Base-by-base conservation (phyloP, 2,888 invertebrate genomes). In the Chymomyza procnemis region DNA sequence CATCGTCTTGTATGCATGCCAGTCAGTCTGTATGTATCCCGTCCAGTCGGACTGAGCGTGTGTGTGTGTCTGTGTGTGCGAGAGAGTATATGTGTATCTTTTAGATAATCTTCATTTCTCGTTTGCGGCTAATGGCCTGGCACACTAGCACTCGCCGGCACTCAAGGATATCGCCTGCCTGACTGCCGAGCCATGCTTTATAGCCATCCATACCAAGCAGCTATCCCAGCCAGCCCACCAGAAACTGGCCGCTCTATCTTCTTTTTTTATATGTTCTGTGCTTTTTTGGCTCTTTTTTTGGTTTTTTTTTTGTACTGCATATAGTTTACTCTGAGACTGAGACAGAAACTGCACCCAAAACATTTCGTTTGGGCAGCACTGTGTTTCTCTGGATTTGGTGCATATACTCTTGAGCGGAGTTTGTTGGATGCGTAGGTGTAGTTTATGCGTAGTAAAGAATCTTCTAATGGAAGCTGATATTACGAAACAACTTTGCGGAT, bases 91-190 rank as follows among this genome's bases (percentile, higher is more conserved):
- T 55, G 30, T 81, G 83, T 83, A 83, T 83, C 83, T 83, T 84
- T 84, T 78, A 84, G 83, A 83, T 83, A 83, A 83, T 83, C 83
- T 83, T 83, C 83, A 83, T 84, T 83, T 84, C 83, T 83, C 85
- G 83, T 83, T 83, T 83, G 84, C 85, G 75, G 85, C 85, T 83
- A 84, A 83, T 83, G 83, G 83, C 82, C 82, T 84, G 85, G 84
- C 82, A 73, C 73, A 73, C 74, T 19, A 69, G 74, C 71, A 80
- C 76, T 76, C 73, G 72, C 79, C 77, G 74, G 83, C 83, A 79
- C 81, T 81, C 80, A 82, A 82, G 84, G 82, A 81, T 82, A 81
- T 82, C 81, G 80, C 78, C 71, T 69, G 54, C 66, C 14, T 48
- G 64, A 22, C 26, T 61, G 50, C 26, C 50, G 50, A 79, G 80